These are phyloP conservation scores for Leptinotarsa haldemani DNA, from an alignment of 2,888 invertebrate species.

Conservation along the genomic window DNA sequence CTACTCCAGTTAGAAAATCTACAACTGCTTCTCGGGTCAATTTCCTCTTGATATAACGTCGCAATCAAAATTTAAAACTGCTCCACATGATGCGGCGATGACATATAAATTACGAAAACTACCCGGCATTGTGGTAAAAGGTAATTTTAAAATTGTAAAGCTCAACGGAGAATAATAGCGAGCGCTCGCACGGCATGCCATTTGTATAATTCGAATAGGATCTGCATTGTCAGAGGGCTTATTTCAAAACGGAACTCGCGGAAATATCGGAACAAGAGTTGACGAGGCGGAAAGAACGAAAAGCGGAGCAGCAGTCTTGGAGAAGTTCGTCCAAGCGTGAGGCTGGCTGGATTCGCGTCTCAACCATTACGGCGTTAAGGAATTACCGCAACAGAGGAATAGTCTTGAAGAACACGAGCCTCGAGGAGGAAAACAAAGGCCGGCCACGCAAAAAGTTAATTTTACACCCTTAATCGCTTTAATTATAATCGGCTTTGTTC, in stretches of 20 bases:
- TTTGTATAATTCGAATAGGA: slow-evolving; percentile 57
- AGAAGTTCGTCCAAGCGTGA: slow-evolving; percentile 53
- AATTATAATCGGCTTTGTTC: slow-evolving; percentile 44
- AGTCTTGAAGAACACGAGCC: slow-evolving; percentile 43
- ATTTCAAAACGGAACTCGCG: slow-evolving; percentile 63
- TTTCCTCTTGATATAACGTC: slow-evolving; percentile 10
- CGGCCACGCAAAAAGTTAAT: slow-evolving; percentile 52
- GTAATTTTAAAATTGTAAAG: slow-evolving; percentile 52
- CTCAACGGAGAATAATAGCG: slow-evolving; percentile 52
- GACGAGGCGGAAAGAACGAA: slow-evolving; percentile 66
- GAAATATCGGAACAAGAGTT: slow-evolving; percentile 64
- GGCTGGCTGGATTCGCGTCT: slow-evolving; percentile 42
- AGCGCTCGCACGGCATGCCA: slow-evolving; percentile 51
- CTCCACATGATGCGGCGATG: slow-evolving; percentile 38
- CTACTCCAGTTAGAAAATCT: too few relatives aligned
- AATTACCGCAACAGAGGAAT: slow-evolving; percentile 49
- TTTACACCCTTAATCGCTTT: slow-evolving; percentile 51
- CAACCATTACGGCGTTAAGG: slow-evolving; percentile 55
- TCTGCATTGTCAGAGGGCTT: slow-evolving; percentile 56
- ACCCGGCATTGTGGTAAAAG: slow-evolving; percentile 44
- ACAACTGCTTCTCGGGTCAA: background rate
- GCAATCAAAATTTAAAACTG: slow-evolving; percentile 34
- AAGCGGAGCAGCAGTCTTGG: slow-evolving; percentile 52
- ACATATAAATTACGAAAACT: slow-evolving; percentile 50
- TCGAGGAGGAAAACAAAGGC: slow-evolving; percentile 46